Evolutionary conservation across 2,113 vertebrate genomes (phyloP).

Genomic region (Coregonus clupeaformis): DNA sequence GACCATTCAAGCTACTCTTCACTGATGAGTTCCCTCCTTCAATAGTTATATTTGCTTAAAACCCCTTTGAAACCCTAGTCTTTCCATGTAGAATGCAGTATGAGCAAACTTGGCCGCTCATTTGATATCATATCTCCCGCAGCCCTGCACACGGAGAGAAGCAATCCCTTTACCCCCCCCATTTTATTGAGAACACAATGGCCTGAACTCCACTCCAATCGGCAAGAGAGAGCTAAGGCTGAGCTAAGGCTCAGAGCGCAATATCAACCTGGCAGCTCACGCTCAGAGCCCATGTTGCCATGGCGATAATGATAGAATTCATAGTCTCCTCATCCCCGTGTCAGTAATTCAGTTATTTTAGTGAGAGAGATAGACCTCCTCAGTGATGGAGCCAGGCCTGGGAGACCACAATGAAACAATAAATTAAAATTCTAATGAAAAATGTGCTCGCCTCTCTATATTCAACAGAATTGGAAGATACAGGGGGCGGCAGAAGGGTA

Average conservation of each 20-base stretch:
- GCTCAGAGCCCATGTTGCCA: conserved; percentile 63
- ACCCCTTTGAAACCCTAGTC: background rate
- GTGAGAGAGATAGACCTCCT: conserved; percentile 39
- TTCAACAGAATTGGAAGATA: conserved; percentile 52
- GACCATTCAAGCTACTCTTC: background rate
- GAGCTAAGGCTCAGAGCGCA: conserved; percentile 46
- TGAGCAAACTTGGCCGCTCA: background rate
- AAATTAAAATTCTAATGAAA: conserved; percentile 52
- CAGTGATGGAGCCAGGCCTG: conserved; percentile 36
- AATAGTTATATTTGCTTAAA: background rate
- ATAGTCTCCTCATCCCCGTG: conserved; percentile 42
- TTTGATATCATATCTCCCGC: conserved; percentile 32
- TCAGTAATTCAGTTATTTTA: conserved; percentile 63
- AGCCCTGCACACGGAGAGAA: conserved; percentile 23
- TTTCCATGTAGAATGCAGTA: background rate
- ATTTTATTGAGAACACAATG: conserved; percentile 50
- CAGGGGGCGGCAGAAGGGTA: conserved; percentile 27
- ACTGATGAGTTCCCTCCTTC: background rate
- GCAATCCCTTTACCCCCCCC: conserved; percentile 20
- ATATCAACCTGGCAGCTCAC: conserved; percentile 50
- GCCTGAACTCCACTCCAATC: conserved; percentile 45
- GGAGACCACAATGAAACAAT: conserved; percentile 44
- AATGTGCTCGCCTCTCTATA: conserved; percentile 36
- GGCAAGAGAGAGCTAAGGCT: conserved; percentile 41
- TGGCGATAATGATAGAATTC: conserved; percentile 64